Percentiles rank a stretch among this genome's conserved stretches.
Evolutionary conservation across 2,797 vertebrate species (phyloP).

Genomic region (Apogon hyalosoma): DNA sequence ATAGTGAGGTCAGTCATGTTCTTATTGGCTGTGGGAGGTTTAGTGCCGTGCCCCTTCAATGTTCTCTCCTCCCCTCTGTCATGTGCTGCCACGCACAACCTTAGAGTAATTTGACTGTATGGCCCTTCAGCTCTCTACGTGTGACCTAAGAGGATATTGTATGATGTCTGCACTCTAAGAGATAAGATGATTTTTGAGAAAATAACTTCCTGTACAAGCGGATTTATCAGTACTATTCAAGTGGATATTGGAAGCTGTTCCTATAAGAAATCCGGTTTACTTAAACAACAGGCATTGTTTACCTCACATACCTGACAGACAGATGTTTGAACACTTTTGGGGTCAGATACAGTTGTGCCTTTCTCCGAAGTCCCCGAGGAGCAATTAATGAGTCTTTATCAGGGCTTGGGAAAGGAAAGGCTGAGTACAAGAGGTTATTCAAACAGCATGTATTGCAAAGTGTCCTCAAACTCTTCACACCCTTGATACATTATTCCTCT

Average conservation of each 20-base stretch:
- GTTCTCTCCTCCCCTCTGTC: conserved; percentile 77
- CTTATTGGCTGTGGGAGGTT: conserved; percentile 77
- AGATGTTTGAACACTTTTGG: conserved; percentile 54
- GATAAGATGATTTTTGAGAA: conserved; percentile 69
- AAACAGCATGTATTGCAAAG: conserved; percentile 43
- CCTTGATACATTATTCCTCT: conserved; percentile 52
- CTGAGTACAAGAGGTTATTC: conserved; percentile 39
- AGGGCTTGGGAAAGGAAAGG: conserved; percentile 67
- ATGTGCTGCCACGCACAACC: conserved; percentile 70
- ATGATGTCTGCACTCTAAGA: conserved; percentile 60
- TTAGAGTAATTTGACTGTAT: conserved; percentile 38
- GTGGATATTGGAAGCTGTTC: conserved; percentile 20
- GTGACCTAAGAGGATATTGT: conserved; percentile 63
- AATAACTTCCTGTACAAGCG: conserved; percentile 50
- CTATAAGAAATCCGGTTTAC: conserved; percentile 46
- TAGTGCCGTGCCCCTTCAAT: conserved; percentile 68
- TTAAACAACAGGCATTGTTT: conserved; percentile 70
- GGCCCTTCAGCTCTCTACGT: conserved; percentile 4
- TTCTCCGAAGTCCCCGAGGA: conserved; percentile 56
- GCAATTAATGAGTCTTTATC: conserved; percentile 42
- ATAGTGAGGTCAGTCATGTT: conserved; percentile 61
- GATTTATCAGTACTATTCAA: conserved; percentile 61
- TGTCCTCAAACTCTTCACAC: conserved; percentile 49
- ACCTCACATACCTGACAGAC: conserved; percentile 55
- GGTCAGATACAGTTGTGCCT: conserved; percentile 57